Base-by-base conservation (phyloP, 2,888 invertebrate species). In the Hypercompe scribonia region DNA sequence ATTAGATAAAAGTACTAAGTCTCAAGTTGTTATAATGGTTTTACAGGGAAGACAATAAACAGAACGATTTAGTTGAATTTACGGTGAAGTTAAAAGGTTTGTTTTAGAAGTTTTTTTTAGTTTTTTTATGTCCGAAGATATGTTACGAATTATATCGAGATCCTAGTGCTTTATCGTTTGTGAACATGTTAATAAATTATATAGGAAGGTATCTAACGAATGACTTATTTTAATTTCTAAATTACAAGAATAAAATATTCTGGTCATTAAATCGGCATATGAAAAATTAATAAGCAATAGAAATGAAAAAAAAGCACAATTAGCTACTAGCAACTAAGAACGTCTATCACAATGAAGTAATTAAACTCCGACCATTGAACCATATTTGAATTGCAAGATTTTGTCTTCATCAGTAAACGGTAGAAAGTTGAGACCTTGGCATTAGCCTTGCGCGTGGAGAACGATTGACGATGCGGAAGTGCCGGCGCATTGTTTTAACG, bases 401-500 rank as follows among this genome's bases (percentile, higher is more conserved):
- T 83, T 72, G 81, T 78, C 76, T 72, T 75, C 77, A 79, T 70
- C 76, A 73, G 76, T 81, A 78, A 78, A 84, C 83, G 83, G 84
- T 93, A 93, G 94, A 95, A 95, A 94, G 94, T 90, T 84, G 81
- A 91, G 94, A 92, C 94, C 95, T 95, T 94, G 94, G 92, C 95
- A 92, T 90, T 94, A 94, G 91, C 94, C 94, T 94, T 94, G 94
- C 88, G 89, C 90, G 92, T 93, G 94, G 91, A 93, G 92, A 94
- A 92, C 90, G 89, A 89, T 88, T 89, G 91, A 91, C 91, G 92
- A 92, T 87, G 90, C 92, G 95, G 94, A 94, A 94, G 91, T 87
- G 87, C 83, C 79, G 81, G 86, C 84, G 89, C 94, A 93, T 94
- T 94, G 94, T 94, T 93, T 92, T 89, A 91, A 87, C 88, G 87